These are phyloP conservation scores for Lacanobia wlatinum DNA, from an alignment of 2,888 invertebrate species.

Conservation along the genomic window DNA sequence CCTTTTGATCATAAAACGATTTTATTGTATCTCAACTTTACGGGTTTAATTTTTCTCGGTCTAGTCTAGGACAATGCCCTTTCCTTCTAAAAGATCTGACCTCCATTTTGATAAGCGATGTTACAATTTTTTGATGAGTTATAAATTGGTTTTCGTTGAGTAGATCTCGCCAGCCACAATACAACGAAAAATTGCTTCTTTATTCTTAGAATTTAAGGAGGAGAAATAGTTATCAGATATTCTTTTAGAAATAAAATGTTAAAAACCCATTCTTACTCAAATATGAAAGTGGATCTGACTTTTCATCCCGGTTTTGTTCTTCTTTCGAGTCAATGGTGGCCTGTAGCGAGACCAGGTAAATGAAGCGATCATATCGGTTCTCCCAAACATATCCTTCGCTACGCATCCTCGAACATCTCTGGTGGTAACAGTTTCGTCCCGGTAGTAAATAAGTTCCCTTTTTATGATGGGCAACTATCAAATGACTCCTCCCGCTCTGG, in stretches of 20 bases:
- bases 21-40: conserved; percentile 6
- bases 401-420: too few relatives aligned
- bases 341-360: too few relatives aligned
- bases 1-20: not conserved
- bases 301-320: too few relatives aligned
- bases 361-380: too few relatives aligned
- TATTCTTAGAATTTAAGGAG: not conserved
- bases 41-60: not conserved
- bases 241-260: conserved; percentile 13
- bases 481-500: too few relatives aligned
- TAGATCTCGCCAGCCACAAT: conserved; percentile 1
- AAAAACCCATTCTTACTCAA: conserved; percentile 12
- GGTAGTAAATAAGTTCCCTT: not conserved
- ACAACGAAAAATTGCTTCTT: conserved; percentile 15
- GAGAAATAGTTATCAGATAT: not conserved
- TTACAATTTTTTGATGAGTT: conserved; percentile 10
- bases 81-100: not conserved
- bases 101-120: conserved; percentile 8
- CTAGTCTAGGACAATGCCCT: not conserved
- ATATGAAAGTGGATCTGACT: too few relatives aligned
- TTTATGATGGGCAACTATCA: too few relatives aligned
- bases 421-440: not conserved
- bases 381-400: too few relatives aligned
- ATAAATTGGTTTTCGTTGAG: conserved; percentile 24
- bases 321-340: too few relatives aligned